These are phyloP conservation scores for Alauda arvensis DNA, from an alignment of 2,797 vertebrate species.

Conservation along the genomic window DNA sequence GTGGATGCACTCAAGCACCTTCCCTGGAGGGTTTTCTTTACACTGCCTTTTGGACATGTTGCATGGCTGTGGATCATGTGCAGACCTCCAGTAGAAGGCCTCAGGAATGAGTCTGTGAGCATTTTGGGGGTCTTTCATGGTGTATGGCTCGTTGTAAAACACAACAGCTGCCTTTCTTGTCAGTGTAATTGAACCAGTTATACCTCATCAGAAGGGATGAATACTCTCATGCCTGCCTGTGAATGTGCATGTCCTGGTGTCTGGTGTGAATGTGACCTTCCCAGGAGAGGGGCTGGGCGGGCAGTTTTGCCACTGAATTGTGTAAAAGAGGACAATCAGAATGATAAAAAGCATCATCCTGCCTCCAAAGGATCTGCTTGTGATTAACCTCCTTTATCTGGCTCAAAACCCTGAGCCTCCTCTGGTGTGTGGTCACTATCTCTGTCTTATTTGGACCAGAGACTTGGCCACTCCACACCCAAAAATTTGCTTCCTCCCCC, in stretches of 20 bases:
- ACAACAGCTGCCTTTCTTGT: neutral
- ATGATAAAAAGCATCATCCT: neutral
- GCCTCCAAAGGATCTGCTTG: neutral
- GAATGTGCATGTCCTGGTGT: too few species aligned
- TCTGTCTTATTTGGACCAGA: accelerated
- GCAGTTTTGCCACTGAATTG: neutral
- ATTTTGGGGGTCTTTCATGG: too few species aligned
- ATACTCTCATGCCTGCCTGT: accelerated
- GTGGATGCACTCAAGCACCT: neutral
- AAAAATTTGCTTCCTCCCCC: neutral
- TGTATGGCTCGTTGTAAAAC: neutral
- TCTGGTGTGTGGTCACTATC: accelerated
- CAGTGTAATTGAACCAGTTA: neutral
- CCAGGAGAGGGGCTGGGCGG: too few species aligned
- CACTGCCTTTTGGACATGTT: neutral
- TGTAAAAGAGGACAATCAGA: neutral
- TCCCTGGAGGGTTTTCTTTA: accelerated
- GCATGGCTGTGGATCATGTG: neutral
- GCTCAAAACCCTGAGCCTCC: neutral
- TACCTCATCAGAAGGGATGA: neutral
- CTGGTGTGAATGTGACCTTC: neutral
- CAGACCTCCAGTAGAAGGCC: neutral
- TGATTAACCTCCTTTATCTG: neutral
- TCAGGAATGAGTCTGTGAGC: neutral
- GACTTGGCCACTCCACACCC: accelerated